A percentile compares a stretch with the other conserved stretches of the same genome.
phyloP scores from a whole-genome alignment of 2,113 vertebrate species.

The Tragelaphus buxtoni region DNA sequence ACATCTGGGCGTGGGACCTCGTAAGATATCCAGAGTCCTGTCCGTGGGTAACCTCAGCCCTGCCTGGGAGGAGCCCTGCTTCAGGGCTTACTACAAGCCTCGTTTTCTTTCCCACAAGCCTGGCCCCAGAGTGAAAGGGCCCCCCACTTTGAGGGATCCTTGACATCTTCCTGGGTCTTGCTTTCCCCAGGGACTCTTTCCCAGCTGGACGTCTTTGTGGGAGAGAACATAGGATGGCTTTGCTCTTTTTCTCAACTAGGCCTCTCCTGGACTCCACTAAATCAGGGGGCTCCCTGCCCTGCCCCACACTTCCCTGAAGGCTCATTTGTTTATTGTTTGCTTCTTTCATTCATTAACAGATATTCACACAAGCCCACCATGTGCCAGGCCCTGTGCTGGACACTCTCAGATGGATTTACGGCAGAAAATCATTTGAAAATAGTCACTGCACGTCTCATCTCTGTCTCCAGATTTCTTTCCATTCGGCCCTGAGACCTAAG shows the following conservation, averaged over 20 bases:
- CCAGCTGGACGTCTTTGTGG: background rate
- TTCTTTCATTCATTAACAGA: background rate
- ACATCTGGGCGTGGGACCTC: background rate
- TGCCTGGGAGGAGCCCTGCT: background rate
- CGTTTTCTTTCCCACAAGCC: background rate
- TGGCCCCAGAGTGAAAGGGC: background rate
- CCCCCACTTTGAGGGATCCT: background rate
- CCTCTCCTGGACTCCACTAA: background rate
- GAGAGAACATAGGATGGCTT: background rate
- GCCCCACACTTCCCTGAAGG: background rate
- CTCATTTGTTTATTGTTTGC: background rate
- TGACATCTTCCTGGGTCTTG: fast-evolving
- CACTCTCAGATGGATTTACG: background rate
- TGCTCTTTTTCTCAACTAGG: background rate
- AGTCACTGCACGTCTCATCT: background rate
- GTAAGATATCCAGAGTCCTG: background rate
- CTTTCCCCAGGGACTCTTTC: background rate
- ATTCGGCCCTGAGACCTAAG: background rate
- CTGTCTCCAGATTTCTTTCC: constrained; percentile 35
- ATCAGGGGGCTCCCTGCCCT: background rate
- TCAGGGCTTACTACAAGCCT: background rate
- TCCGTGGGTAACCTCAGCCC: background rate
- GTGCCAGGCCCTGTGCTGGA: background rate
- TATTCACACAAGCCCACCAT: background rate
- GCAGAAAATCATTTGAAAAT: background rate